A percentile compares a stretch with the other conserved stretches of the same genome.
phyloP scores from a whole-genome alignment of 2,113 vertebrate species.

The Rana temporaria region DNA sequence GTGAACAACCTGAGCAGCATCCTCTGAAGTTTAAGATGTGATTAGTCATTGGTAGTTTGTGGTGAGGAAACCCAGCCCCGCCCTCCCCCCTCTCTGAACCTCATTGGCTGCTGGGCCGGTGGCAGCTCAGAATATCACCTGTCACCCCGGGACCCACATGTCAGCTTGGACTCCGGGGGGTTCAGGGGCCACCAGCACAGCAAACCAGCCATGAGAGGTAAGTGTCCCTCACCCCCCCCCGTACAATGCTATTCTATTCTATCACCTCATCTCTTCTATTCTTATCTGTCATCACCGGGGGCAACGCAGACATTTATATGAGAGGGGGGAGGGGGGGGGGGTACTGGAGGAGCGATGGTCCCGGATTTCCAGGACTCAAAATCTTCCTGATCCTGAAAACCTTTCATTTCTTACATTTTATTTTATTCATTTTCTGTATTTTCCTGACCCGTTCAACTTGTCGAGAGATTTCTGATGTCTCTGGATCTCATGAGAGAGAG shows the following conservation, averaged over 20 bases:
- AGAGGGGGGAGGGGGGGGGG: too few species aligned
- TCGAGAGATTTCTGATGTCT: too few species aligned
- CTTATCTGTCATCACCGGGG: not conserved
- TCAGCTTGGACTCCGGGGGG: not conserved
- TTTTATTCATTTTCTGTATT: too few species aligned
- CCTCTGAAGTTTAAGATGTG: not conserved
- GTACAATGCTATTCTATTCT: not conserved
- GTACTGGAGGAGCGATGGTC: too few species aligned
- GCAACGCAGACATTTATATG: too few species aligned
- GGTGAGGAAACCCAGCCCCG: slow-evolving; percentile 2
- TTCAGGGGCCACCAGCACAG: not conserved
- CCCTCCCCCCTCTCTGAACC: too few species aligned
- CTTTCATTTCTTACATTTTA: too few species aligned
- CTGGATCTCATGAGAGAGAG: too few species aligned
- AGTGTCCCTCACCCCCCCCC: not conserved
- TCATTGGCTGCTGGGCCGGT: slow-evolving; percentile 8
- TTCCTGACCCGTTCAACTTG: too few species aligned
- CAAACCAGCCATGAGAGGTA: slow-evolving; percentile 48
- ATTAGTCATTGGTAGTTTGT: slow-evolving; percentile 12
- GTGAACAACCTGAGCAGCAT: not conserved
- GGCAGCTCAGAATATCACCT: slow-evolving; percentile 23
- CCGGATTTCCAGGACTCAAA: too few species aligned
- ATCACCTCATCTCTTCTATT: not conserved
- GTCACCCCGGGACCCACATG: slow-evolving; percentile 1
- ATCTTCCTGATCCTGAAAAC: too few species aligned